A percentile compares a stretch with the other conserved stretches of the same genome.
Evolutionary conservation across 2,113 vertebrate species (phyloP).

Genomic region (Piaya cayana): DNA sequence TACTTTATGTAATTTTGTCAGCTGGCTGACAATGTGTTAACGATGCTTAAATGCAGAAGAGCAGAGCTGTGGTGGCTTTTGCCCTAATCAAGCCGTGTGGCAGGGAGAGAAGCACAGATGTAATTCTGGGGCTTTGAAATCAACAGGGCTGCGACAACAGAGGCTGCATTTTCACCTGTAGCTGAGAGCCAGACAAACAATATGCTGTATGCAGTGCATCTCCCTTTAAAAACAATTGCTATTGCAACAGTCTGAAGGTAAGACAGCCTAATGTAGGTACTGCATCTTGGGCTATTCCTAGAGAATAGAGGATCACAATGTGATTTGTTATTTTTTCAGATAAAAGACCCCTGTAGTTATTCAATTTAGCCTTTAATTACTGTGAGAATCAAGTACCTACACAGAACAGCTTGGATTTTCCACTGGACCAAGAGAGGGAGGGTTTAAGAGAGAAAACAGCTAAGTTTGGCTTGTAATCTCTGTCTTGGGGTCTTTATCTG

Average conservation of each 20-base stretch:
- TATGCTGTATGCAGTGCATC: not conserved
- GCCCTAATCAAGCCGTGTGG: not conserved
- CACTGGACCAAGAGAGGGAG: not conserved
- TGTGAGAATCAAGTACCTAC: not conserved
- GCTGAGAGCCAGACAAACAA: not conserved
- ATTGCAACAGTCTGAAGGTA: not conserved
- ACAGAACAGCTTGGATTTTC: not conserved
- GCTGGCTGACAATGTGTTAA: not conserved
- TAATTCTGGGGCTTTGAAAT: not conserved
- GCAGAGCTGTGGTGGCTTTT: not conserved
- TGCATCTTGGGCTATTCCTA: not conserved
- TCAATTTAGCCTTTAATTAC: not conserved
- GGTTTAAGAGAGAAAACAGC: not conserved
- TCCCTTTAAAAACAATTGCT: not conserved
- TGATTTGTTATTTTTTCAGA: too few species aligned
- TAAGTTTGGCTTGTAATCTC: not conserved
- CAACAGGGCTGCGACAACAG: not conserved
- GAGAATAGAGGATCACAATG: accelerated
- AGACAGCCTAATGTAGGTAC: not conserved
- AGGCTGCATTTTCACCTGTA: constrained; percentile 4
- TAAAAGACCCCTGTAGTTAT: not conserved
- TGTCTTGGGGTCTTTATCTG: not conserved
- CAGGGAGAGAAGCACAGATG: not conserved
- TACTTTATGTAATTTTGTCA: not conserved
- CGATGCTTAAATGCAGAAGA: not conserved